A percentile compares a stretch with the other conserved stretches of the same genome.
Conservation (phyloP, 2,888 invertebrate genomes). For the Ennomos erosarius region DNA sequence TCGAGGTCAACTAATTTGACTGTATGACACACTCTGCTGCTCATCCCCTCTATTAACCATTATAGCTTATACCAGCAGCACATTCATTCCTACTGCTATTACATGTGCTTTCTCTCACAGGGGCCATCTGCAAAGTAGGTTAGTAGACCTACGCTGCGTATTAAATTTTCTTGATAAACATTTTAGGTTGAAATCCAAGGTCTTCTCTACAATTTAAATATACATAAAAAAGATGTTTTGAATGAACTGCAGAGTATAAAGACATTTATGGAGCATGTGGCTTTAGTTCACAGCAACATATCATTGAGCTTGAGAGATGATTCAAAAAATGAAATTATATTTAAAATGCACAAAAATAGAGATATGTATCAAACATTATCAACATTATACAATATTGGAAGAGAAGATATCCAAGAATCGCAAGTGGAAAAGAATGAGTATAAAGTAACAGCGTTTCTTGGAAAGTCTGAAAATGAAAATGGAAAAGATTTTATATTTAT, state of each 20-base stretch:
- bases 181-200: slow-evolving; percentile 86
- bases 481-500: slow-evolving; percentile 86
- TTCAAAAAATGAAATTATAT: slow-evolving; percentile 81
- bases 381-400: slow-evolving; percentile 60
- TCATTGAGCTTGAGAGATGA: slow-evolving; percentile 90
- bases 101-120: too few species aligned
- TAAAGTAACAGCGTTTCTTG: slow-evolving; percentile 84
- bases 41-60: too few species aligned
- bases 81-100: too few species aligned
- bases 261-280: slow-evolving; percentile 84
- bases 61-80: too few species aligned
- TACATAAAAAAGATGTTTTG: slow-evolving; percentile 83
- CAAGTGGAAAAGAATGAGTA: slow-evolving; percentile 75
- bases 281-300: slow-evolving; percentile 87
- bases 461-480: slow-evolving; percentile 57
- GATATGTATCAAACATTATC: slow-evolving; percentile 82
- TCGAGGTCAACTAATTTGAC: too few species aligned
- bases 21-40: too few species aligned
- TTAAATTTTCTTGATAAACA: background rate
- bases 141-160: too few species aligned
- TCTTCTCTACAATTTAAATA: slow-evolving; percentile 87
- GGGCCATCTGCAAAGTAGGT: too few species aligned
- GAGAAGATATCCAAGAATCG: slow-evolving; percentile 67
- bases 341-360: slow-evolving; percentile 85
- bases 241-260: slow-evolving; percentile 86